Base-by-base conservation (phyloP, 2,797 vertebrate genomes). In the Smutsia gigantea region DNA sequence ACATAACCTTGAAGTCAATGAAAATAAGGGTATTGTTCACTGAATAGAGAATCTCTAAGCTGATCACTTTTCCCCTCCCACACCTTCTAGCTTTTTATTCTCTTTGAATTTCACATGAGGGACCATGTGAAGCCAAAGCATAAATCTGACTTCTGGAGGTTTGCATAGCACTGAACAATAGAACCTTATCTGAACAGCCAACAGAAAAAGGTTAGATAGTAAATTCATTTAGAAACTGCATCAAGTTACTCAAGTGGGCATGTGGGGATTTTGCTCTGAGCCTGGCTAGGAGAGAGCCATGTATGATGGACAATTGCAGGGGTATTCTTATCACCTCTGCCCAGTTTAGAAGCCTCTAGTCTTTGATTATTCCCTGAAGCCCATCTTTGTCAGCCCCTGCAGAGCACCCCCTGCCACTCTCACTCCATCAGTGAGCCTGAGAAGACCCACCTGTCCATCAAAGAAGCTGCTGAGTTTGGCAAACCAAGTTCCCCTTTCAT, bases 1-100 rank as follows among this genome's bases (percentile, higher is more conserved):
- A 94, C 89, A 89, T 5, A 68, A 94, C 96, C 98, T 98, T 97
- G 97, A 98, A 98, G 97, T 97, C 95, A 96, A 96, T 96, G 96
- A 96, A 98, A 98, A 95, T 89, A 95, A 96, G 53, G 59, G 94
- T 55, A 53, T 53, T 97, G 81, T 69, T 90, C 2, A 2, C 31
- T 59, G 75, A 29, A 46, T 90, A 97, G 90, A 82, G 3, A 98
- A 94, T 74, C 42, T 46, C 82, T 37, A 93, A 87, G 59, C 68
- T 85, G 82, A 87, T 84, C 83, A 14, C 66, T 95, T 97, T 94
- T 94, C 68, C 31, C 49, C 25, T 55, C 31, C 59, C 0, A 0
- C 93, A 90, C 95, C 93, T 92, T 55, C 64, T 25, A 92, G 34
- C 14, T 91, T 97, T 95, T 93, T 93, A 87, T 98, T 97, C 96